phyloP scores from a whole-genome alignment of 2,797 vertebrate genomes.

The Thunnus albacares region DNA sequence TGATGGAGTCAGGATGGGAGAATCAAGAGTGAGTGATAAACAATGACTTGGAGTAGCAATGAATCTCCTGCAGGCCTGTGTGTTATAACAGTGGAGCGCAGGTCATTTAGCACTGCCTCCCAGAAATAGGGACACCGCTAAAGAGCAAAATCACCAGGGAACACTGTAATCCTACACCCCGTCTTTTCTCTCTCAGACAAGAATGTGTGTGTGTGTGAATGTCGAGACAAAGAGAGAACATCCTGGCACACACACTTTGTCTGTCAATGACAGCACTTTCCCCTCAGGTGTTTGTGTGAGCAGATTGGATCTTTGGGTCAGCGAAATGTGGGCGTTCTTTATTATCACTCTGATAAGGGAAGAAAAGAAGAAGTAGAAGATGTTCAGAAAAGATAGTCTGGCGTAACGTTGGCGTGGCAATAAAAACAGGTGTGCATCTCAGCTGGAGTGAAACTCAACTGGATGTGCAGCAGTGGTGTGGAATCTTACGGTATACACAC shows the following conservation, averaged over 20 bases:
- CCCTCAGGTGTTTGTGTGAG: slow-evolving; percentile 57
- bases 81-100: slow-evolving; percentile 40
- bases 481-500: neutral
- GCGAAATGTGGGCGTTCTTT: slow-evolving; percentile 61
- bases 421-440: slow-evolving; percentile 44
- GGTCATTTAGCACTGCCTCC: slow-evolving; percentile 73
- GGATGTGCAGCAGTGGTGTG: neutral
- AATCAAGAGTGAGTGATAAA: slow-evolving; percentile 67
- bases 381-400: slow-evolving; percentile 31
- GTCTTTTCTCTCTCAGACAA: slow-evolving; percentile 42
- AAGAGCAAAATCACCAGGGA: slow-evolving; percentile 74
- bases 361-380: slow-evolving; percentile 34
- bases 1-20: slow-evolving; percentile 43
- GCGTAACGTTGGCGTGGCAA: slow-evolving; percentile 34
- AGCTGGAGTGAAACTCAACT: slow-evolving; percentile 9
- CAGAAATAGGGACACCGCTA: slow-evolving; percentile 66
- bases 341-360: slow-evolving; percentile 55
- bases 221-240: slow-evolving; percentile 30
- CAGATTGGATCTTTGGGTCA: slow-evolving; percentile 66
- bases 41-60: slow-evolving; percentile 46
- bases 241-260: slow-evolving; percentile 35
- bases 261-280: slow-evolving; percentile 61
- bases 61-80: slow-evolving; percentile 53
- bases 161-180: slow-evolving; percentile 47
- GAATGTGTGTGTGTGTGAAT: slow-evolving; percentile 42